Base-by-base conservation (phyloP, 2,113 vertebrate species). In the Sebastes fasciatus region DNA sequence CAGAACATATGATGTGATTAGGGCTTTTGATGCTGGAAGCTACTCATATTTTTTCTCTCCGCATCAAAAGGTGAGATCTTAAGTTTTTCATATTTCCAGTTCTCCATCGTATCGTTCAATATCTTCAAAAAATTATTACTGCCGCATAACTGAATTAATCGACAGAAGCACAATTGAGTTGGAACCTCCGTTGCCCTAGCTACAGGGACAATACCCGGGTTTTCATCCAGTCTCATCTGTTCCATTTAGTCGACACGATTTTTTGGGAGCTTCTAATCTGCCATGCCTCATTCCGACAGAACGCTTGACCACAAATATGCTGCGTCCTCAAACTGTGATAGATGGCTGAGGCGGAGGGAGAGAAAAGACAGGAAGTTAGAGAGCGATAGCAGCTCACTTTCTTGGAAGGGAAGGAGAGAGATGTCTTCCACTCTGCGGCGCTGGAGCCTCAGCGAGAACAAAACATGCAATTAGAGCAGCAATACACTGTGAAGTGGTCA, bases 381-480 rank as follows among this genome's bases (percentile, higher is more conserved):
- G 77, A 84, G 89, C 40, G 82, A 85, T 79, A 73, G 77, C n/a
- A 14, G 11, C 57, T 61, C 62, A 43, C 19, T 67, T 34, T 92
- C 74, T 87, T 85, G 89, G 89, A 91, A 81, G 72, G 75, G 63
- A 81, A 74, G 51, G 77, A 82, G 80, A 80, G 87, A 90, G 83
- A 79, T 71, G 80, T 76, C 71, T 78, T 70, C 84, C 78, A 43
- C 65, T 81, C 68, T 79, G 57, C 81, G 57, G 80, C 61, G 55
- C 74, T 8, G 19, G 40, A 89, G 91, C 85, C 85, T 81, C 64
- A 1, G 64, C 65, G 76, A 93, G 94, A 92, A 94, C 93, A 94
- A 94, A 93, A 94, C 89, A 90, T 86, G 88, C 89, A 93, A 94
- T 95, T 94, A 94, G 90, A 93, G 92, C 86, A 63, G 87, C 81